Conservation (phyloP, 2,888 invertebrate species). For the Acanthosepion lycidas region DNA sequence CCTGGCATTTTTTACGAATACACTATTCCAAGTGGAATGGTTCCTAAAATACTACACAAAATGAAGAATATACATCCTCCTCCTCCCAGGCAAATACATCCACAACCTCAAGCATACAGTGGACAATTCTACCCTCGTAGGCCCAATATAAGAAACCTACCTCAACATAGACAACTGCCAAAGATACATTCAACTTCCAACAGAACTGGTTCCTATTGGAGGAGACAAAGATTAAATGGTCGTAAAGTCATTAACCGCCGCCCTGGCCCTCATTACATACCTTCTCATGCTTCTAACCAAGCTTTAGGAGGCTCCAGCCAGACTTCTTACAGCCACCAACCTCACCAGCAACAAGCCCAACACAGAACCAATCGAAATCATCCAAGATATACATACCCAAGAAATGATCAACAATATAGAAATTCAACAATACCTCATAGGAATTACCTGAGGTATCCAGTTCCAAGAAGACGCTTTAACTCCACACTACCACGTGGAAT, state of each 20-base stretch:
- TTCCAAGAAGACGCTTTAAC: background rate
- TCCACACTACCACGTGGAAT: background rate
- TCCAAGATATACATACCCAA: background rate
- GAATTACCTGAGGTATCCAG: slow-evolving; percentile 9
- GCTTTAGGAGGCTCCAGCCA: background rate
- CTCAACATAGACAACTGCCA: background rate
- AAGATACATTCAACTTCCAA: background rate
- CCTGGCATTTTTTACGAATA: slow-evolving; percentile 93
- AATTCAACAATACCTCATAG: slow-evolving; percentile 12
- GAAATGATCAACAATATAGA: background rate
- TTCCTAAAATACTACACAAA: slow-evolving; percentile 40
- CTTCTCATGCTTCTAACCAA: slow-evolving; percentile 35
- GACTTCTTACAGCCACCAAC: background rate
- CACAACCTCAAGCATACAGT: background rate
- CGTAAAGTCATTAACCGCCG: background rate
- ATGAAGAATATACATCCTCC: background rate
- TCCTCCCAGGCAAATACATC: background rate
- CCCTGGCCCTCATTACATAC: slow-evolving; percentile 18
- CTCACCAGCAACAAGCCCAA: background rate
- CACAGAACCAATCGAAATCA: background rate
- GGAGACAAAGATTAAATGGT: background rate
- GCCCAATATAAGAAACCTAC: background rate
- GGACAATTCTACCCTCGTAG: background rate
- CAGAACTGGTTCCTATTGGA: background rate
- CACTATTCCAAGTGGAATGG: slow-evolving; percentile 80